These are phyloP conservation scores for Thereva nobilitata DNA, from an alignment of 2,888 invertebrate genomes.

Conservation along the genomic window DNA sequence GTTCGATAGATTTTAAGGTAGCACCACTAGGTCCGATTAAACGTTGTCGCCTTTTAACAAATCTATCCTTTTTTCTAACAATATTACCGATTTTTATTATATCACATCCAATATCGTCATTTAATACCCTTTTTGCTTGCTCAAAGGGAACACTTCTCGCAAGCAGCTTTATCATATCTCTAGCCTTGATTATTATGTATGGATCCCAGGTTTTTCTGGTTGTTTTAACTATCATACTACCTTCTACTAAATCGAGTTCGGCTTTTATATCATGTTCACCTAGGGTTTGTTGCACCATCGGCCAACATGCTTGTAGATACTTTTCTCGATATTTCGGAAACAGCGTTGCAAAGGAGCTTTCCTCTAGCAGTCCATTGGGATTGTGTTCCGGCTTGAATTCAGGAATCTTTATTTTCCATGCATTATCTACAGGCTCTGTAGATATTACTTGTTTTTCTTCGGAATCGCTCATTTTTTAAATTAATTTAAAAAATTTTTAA, in stretches of 20 bases:
- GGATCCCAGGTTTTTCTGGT: conserved; percentile 99
- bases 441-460: conserved; percentile 45
- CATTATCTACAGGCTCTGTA: conserved; percentile 74
- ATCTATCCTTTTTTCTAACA: conserved; percentile 89
- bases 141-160: conserved; percentile 96
- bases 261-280: conserved; percentile 79
- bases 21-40: conserved; percentile 98
- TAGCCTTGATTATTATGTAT: conserved; percentile 91
- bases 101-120: conserved; percentile 92
- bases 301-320: conserved; percentile 94
- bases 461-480: conserved; percentile 49
- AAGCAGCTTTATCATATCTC: conserved; percentile 93
- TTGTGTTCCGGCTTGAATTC: conserved; percentile 88
- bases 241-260: conserved; percentile 89
- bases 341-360: conserved; percentile 94
- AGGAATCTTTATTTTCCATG: conserved; percentile 85
- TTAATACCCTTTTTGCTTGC: conserved; percentile 83
- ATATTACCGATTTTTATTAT: conserved; percentile 94
- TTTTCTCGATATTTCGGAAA: conserved; percentile 98
- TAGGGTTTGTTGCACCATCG: conserved; percentile 85
- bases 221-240: conserved; percentile 92
- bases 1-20: conserved; percentile 94
- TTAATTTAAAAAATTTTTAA: conserved; percentile 3
- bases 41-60: conserved; percentile 91
- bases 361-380: conserved; percentile 79